phyloP scores from a whole-genome alignment of 2,113 vertebrate species.

The Ciconia stormi region DNA sequence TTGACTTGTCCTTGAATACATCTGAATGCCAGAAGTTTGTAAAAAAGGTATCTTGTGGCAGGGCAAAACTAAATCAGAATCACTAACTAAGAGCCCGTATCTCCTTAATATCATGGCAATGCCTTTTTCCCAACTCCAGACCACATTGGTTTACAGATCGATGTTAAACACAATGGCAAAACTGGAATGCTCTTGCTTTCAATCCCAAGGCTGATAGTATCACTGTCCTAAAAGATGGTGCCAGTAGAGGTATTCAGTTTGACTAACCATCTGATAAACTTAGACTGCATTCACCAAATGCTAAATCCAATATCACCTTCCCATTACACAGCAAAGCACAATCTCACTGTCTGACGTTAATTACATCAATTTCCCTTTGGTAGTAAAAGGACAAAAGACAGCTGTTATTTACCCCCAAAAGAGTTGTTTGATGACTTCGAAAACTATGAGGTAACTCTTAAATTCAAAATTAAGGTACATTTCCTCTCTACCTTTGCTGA shows the following conservation, averaged over 20 bases:
- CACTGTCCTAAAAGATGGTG: not conserved
- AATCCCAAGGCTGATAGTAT: not conserved
- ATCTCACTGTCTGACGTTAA: not conserved
- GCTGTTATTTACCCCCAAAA: not conserved
- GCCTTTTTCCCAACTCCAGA: not conserved
- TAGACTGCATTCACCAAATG: not conserved
- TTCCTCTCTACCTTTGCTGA: not conserved
- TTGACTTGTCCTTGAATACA: not conserved
- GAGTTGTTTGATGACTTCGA: not conserved
- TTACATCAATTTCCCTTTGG: not conserved
- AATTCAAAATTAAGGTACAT: not conserved
- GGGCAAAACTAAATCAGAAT: not conserved
- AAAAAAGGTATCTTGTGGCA: not conserved
- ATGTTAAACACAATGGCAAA: not conserved
- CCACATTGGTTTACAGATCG: not conserved
- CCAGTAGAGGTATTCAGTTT: not conserved
- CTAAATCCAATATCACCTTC: not conserved
- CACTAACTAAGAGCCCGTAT: not conserved
- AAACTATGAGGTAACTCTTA: not conserved
- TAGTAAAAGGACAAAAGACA: not conserved
- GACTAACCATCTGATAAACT: not conserved
- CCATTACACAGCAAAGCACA: not conserved
- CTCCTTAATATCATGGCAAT: not conserved
- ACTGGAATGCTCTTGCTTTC: not conserved
- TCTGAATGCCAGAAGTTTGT: not conserved